Evolutionary conservation across 2,888 invertebrate genomes (phyloP), one percentile per base, ranked within the genome.

Genomic region (Polydrusus cervinus): DNA sequence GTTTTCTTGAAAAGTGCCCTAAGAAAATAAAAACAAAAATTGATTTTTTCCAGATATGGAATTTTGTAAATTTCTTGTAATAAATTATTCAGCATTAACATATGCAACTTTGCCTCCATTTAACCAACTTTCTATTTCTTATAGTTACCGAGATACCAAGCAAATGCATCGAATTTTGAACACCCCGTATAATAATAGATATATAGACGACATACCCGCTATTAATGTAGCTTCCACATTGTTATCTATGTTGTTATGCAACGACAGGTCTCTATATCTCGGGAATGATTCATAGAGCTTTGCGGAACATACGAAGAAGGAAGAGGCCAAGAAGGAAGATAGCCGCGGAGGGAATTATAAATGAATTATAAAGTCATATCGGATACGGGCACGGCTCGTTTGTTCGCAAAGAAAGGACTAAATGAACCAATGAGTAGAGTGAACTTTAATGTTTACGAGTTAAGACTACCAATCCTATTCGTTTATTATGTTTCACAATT

Each of bases 321-420:
- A 20, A 61, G n/a, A 62, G 9, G 51, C 13, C 20, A 62, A 62
- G 62, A 62, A 62, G 45, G 45, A 45, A 45, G 62, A 62, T 62
- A n/a, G 25, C 62, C 62, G 11, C 14, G n/a, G 43, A 62, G 1
- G 14, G 62, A 61, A 61, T 61, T 61, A 61, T 40, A 61, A 61
- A 61, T 43, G 40, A 43, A 43, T 43, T 43, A 43, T 45, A 62
- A 62, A 62, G 45, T 62, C 62, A 45, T 62, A 45, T 62, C 62
- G 25, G 62, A 38, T 43, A n/a, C 8, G 25, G 20, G 43, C 45
- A 45, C 45, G 62, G 45, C 43, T 43, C 18, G 43, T 62, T 62
- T 62, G 45, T 62, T 45, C n/a, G 13, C 10, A 45, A 62, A 62
- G 62, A 62, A 62, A 62, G 62, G 62, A 62, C 43, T 62, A 62